Evolutionary conservation across 2,113 vertebrate genomes (phyloP).

Genomic region (Mobula hypostoma): DNA sequence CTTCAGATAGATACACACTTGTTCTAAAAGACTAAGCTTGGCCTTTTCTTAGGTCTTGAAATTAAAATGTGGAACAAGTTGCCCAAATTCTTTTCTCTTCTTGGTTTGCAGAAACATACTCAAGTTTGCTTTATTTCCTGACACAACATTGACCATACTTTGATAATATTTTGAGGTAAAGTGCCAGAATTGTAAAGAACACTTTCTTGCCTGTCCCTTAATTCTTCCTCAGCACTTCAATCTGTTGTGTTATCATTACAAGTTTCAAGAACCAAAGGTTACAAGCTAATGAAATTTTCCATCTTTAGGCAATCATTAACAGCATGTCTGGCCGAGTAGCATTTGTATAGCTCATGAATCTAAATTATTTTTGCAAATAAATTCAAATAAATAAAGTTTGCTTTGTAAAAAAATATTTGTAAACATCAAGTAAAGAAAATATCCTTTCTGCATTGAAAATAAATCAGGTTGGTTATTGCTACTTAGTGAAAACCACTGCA

Average conservation of each 20-base stretch:
- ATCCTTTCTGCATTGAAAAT: neutral
- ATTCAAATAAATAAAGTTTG: neutral
- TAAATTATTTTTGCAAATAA: neutral
- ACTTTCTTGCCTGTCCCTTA: neutral
- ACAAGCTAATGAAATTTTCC: neutral
- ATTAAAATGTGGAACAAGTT: neutral
- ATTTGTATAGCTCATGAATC: neutral
- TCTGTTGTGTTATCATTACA: neutral
- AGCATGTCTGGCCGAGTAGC: neutral
- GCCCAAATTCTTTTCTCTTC: neutral
- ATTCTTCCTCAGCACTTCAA: no score
- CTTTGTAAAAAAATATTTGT: neutral
- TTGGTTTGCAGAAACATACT: neutral
- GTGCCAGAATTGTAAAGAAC: neutral
- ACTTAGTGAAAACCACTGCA: no score
- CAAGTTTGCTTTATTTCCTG: neutral
- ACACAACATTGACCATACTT: neutral
- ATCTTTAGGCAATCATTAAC: neutral
- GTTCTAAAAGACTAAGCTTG: neutral
- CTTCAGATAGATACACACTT: neutral
- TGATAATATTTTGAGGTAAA: neutral
- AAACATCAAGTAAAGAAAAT: constrained; percentile 17
- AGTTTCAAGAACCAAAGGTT: neutral
- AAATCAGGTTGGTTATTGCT: neutral
- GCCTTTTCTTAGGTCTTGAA: neutral